A percentile compares a stretch with the other conserved stretches of the same genome.
These are phyloP conservation scores for Euthynnus affinis DNA, from an alignment of 2,797 vertebrate species.

Conservation along the genomic window DNA sequence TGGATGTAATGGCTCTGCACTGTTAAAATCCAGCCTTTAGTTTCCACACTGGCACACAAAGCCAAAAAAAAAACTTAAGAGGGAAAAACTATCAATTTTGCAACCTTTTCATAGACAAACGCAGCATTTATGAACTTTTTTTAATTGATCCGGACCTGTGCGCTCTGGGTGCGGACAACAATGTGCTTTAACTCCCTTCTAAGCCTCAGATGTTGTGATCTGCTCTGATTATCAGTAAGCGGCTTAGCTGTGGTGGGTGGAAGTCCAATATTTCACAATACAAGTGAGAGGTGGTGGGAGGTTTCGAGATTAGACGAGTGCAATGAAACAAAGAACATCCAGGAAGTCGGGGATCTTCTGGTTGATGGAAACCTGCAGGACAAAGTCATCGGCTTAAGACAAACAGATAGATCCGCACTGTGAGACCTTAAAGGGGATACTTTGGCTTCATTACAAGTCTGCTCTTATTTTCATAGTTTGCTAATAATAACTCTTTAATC, in stretches of 20 bases:
- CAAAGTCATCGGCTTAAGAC: neutral
- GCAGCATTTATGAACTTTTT: slow-evolving; percentile 21
- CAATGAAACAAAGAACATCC: slow-evolving; percentile 59
- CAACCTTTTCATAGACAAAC: slow-evolving; percentile 12
- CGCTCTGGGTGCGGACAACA: slow-evolving; percentile 51
- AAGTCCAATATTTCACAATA: slow-evolving; percentile 63
- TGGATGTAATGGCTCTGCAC: neutral
- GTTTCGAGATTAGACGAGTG: slow-evolving; percentile 51
- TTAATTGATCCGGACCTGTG: slow-evolving; percentile 56
- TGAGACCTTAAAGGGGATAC: neutral
- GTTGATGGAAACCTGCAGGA: slow-evolving; percentile 7
- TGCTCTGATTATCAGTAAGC: slow-evolving; percentile 82
- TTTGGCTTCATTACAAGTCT: neutral
- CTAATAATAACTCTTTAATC: too few relatives aligned
- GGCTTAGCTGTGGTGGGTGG: slow-evolving; percentile 70
- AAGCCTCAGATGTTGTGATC: slow-evolving; percentile 75
- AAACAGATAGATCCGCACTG: neutral
- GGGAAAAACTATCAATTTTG: neutral
- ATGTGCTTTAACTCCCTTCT: slow-evolving; percentile 62
- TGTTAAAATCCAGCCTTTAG: neutral
- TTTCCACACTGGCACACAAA: neutral
- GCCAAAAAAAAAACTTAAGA: neutral
- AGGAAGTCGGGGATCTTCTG: slow-evolving; percentile 51
- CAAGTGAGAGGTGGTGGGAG: slow-evolving; percentile 30
- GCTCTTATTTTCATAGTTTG: neutral